A percentile compares a stretch with the other conserved stretches of the same genome.
phyloP scores from a whole-genome alignment of 2,797 vertebrate genomes.

The Varecia variegata region DNA sequence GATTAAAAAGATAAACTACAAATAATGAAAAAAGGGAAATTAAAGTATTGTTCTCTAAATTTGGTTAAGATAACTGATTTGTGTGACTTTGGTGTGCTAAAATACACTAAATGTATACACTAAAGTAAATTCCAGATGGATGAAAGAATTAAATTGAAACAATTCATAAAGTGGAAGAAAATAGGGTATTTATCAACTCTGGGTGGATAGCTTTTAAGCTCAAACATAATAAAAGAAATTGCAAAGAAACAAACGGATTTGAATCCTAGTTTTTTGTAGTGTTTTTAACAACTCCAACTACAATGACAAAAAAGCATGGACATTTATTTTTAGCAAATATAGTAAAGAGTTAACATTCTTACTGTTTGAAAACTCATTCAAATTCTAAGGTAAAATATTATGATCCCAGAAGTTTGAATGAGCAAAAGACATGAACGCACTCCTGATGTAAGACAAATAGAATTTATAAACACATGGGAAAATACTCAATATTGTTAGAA shows the following conservation, averaged over 20 bases:
- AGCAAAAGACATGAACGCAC: not conserved
- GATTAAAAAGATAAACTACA: not conserved
- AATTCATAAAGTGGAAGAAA: not conserved
- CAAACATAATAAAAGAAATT: not conserved
- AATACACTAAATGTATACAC: not conserved
- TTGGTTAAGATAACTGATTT: not conserved
- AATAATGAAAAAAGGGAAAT: not conserved
- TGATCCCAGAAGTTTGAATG: not conserved
- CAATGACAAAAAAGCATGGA: not conserved
- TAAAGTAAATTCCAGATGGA: not conserved
- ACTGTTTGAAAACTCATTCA: not conserved
- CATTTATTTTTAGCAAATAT: slow-evolving; percentile 34
- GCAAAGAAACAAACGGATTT: not conserved
- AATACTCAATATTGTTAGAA: not conserved
- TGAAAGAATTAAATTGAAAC: slow-evolving; percentile 28
- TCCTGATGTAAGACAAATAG: not conserved
- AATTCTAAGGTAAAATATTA: not conserved
- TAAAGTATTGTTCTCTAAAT: slow-evolving; percentile 35
- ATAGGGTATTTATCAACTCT: not conserved
- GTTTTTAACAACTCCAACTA: not conserved
- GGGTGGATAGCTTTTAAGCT: not conserved
- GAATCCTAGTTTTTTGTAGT: slow-evolving; percentile 15
- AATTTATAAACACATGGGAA: not conserved
- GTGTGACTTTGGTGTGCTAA: not conserved
- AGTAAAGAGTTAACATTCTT: not conserved